phyloP scores from a whole-genome alignment of 1,140 invertebrate species.

The Chrysomallon squamiferum region DNA sequence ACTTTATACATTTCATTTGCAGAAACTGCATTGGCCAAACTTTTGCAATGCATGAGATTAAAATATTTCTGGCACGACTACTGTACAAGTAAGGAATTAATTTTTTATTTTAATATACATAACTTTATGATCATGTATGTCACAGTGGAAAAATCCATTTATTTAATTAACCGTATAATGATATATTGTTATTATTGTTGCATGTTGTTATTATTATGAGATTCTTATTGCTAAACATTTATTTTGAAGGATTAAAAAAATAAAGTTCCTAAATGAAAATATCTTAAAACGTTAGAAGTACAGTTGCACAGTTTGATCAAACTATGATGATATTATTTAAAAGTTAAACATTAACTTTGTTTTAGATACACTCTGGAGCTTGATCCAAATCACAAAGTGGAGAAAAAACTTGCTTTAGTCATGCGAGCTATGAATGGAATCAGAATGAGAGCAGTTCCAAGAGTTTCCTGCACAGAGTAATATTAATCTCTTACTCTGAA shows the following conservation, averaged over 20 bases:
- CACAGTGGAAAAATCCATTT: too few relatives aligned
- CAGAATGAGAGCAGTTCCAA: slow-evolving; percentile 23
- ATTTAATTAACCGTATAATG: too few relatives aligned
- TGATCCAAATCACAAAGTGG: slow-evolving; percentile 36
- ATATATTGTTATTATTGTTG: too few relatives aligned
- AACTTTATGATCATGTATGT: slow-evolving; percentile 24
- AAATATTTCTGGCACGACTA: slow-evolving; percentile 37
- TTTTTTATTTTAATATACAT: background rate
- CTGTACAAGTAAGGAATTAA: slow-evolving; percentile 40
- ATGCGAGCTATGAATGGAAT: slow-evolving; percentile 40
- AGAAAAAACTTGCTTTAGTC: slow-evolving; percentile 33
- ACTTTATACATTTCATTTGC: too few relatives aligned
- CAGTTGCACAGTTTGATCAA: too few relatives aligned
- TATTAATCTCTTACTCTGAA: background rate
- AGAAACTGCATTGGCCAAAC: slow-evolving; percentile 57
- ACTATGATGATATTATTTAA: too few relatives aligned
- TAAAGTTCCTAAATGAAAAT: too few relatives aligned
- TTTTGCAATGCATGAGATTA: slow-evolving; percentile 55
- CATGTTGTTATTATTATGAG: too few relatives aligned
- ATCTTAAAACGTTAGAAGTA: too few relatives aligned
- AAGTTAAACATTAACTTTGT: too few relatives aligned
- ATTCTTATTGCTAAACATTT: too few relatives aligned
- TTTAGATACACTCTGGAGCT: slow-evolving; percentile 27
- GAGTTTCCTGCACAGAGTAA: background rate
- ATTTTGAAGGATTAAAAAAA: too few relatives aligned